Conservation (phyloP, 2,888 invertebrate genomes). For the Metalampra italica region DNA sequence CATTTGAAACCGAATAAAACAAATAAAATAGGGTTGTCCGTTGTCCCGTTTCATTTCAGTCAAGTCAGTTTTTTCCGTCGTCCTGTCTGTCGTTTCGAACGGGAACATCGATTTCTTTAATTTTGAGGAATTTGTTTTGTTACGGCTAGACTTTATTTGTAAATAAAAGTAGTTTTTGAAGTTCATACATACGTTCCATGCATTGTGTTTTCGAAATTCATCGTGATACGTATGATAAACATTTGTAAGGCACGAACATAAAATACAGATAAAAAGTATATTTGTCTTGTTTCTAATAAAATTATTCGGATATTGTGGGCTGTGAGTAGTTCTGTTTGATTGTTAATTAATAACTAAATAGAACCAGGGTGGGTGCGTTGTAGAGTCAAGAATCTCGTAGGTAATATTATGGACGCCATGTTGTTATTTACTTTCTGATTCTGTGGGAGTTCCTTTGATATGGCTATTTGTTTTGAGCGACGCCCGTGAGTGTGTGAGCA, state of each 20-base stretch:
- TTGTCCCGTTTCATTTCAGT: too few species aligned
- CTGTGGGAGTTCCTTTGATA: constrained; percentile 40
- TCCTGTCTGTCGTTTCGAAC: constrained; percentile 42
- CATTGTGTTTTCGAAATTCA: constrained; percentile 1
- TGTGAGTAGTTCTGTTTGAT: constrained; percentile 22
- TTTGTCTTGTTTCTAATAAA: constrained; percentile 17
- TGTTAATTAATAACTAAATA: constrained; percentile 8
- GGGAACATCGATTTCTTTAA: constrained; percentile 55
- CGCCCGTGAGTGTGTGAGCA: constrained; percentile 59
- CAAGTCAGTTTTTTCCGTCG: too few species aligned
- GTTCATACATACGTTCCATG: background rate
- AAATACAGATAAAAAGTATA: constrained; percentile 12
- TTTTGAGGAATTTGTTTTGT: constrained; percentile 48
- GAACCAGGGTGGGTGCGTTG: constrained; percentile 11
- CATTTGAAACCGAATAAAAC: too few species aligned
- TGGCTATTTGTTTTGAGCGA: constrained; percentile 59
- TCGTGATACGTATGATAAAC: constrained; percentile 13
- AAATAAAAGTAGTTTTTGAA: constrained; percentile 4
- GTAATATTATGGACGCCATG: constrained; percentile 49
- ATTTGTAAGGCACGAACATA: constrained; percentile 16
- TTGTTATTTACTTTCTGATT: constrained; percentile 72
- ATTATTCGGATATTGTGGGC: constrained; percentile 21
- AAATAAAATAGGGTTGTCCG: too few species aligned
- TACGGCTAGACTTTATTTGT: constrained; percentile 14
- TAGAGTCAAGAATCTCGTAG: constrained; percentile 5